Evolutionary conservation across 35 echinoderm and acorn worm species (phyloP), one percentile per base, ranked within the genome.

Genomic region (Heliocidaris tuberculata): DNA sequence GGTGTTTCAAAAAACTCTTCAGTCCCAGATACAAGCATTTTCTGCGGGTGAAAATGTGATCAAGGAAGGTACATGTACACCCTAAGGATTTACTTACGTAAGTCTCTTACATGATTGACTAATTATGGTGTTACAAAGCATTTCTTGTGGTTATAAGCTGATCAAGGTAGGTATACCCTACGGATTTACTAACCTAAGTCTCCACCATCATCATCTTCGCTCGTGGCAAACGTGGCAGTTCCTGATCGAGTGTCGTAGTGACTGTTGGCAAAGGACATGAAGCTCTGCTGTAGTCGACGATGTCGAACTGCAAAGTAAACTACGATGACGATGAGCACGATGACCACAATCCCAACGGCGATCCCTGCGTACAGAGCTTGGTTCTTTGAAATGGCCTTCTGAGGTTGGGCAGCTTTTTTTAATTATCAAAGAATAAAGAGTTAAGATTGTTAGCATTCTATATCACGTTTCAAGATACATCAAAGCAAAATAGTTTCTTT

Each of bases 211-310:
- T 98, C 97, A 30, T 94, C 96, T 15, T 96, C 96, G 6, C 65
- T 95, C 0, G 65, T 85, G 19, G 90, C 88, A 88, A 99, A 99
- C 0, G 97, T 99, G 27, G 98, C 97, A 19, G 96, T 97, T 59
- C 97, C 98, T 19, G 98, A 96, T 49, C 97, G 86, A 13, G 97
- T 96, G 88, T 99, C 98, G 61, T 99, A 97, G 96, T 99, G 98
- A 94, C 98, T 99, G 97, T 99, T 99, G 49, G 98, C 98, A 31
- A 99, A 99, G 21, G 97, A 97, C 97, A 97, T 99, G 92, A 99
- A 97, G 95, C 98, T 99, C 21, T 94, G 95, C 85, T 99, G 98
- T 0, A 99, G 95, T 7, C 97, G 95, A 16, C 97, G 97, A 70
- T 99, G 98, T 7, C 98, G 95, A 3, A 99, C 95, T 17, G 97